Conservation (phyloP, 1,140 invertebrate species). For the Diuraphis noxia region DNA sequence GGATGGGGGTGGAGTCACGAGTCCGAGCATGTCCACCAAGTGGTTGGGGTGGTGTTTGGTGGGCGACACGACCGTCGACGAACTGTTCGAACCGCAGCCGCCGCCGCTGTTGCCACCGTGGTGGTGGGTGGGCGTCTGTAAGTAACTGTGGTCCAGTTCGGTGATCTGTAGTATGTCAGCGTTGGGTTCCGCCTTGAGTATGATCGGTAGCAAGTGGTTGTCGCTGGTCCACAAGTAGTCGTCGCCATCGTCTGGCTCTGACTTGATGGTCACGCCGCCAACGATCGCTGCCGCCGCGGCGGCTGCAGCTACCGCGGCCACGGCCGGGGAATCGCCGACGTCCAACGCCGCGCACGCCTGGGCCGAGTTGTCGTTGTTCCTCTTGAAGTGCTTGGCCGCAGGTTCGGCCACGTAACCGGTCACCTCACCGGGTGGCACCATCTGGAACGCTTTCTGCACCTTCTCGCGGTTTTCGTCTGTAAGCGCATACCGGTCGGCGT, state of each 20-base stretch:
- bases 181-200: slow-evolving; percentile 30
- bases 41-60: slow-evolving; percentile 28
- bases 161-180: slow-evolving; percentile 39
- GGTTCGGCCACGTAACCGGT: slow-evolving; percentile 35
- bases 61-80: slow-evolving; percentile 9
- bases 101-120: neutral
- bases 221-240: slow-evolving; percentile 43
- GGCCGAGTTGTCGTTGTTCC: neutral
- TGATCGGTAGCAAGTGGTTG: slow-evolving; percentile 39
- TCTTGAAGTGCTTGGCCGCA: neutral
- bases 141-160: slow-evolving; percentile 44
- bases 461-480: slow-evolving; percentile 36
- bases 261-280: neutral
- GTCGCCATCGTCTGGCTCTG: slow-evolving; percentile 35
- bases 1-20: slow-evolving; percentile 39
- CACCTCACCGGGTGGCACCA: slow-evolving; percentile 44
- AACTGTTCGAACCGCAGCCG: neutral
- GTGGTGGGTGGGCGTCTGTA: neutral
- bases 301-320: neutral
- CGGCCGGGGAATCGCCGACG: neutral
- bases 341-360: neutral
- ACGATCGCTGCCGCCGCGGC: neutral
- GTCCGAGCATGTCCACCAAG: slow-evolving; percentile 35
- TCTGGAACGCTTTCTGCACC: slow-evolving; percentile 42
- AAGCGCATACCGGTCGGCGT: slow-evolving; percentile 42